phyloP scores from a whole-genome alignment of 2,797 vertebrate genomes.

The Peromyscus melanophrys region DNA sequence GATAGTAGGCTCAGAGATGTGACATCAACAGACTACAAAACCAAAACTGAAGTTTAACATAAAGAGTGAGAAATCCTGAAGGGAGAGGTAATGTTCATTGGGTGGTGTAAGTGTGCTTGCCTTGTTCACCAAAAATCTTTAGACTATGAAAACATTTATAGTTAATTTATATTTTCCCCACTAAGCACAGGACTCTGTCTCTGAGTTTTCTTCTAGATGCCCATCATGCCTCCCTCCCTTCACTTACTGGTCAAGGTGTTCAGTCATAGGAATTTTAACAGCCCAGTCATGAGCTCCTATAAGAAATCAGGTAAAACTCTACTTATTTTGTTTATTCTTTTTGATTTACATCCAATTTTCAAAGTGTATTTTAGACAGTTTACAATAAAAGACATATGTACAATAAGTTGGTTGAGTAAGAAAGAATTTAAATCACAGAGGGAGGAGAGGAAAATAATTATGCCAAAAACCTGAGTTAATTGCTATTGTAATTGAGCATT shows the following conservation, averaged over 20 bases:
- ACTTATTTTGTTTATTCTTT: slow-evolving; percentile 64
- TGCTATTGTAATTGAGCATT: slow-evolving; percentile 71
- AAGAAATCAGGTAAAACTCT: slow-evolving; percentile 48
- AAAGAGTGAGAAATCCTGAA: not conserved
- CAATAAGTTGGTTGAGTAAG: slow-evolving; percentile 60
- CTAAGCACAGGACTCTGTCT: not conserved
- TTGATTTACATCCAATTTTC: slow-evolving; percentile 59
- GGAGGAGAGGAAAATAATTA: slow-evolving; percentile 69
- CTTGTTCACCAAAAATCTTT: not conserved
- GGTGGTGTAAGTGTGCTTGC: not conserved
- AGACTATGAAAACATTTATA: not conserved
- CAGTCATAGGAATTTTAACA: slow-evolving; percentile 47
- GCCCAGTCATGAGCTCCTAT: not conserved
- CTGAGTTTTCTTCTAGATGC: slow-evolving; percentile 7
- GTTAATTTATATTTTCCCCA: not conserved
- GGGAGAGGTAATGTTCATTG: not conserved
- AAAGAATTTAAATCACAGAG: slow-evolving; percentile 72
- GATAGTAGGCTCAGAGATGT: not conserved
- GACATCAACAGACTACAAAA: not conserved
- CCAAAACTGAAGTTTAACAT: not conserved
- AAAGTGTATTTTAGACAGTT: slow-evolving; percentile 53
- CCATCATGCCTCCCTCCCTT: not conserved
- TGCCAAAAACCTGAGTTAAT: slow-evolving; percentile 71
- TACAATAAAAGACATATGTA: slow-evolving; percentile 66
- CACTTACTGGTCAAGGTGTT: slow-evolving; percentile 32